Conservation (phyloP, 2,888 invertebrate genomes). For the Stenodera caucasica region DNA sequence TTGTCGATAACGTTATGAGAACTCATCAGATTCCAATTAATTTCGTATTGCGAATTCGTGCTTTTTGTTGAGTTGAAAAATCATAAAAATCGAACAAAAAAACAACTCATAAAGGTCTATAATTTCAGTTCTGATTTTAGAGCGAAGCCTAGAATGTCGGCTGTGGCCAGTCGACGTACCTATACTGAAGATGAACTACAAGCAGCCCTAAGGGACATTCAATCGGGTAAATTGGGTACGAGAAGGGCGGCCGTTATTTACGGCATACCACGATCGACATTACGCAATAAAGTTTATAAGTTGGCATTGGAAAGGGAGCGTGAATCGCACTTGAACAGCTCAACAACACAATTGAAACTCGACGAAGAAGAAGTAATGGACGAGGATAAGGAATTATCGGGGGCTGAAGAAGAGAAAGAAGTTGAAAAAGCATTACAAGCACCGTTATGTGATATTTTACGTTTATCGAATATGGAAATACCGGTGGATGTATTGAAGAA, state of each 20-base stretch:
- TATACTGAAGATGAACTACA: conserved; percentile 97
- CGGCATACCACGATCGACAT: conserved; percentile 94
- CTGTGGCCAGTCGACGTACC: conserved; percentile 70
- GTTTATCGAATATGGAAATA: conserved; percentile 58
- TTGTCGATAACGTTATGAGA: background rate
- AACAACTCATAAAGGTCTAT: conserved; percentile 35
- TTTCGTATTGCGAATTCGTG: too few relatives aligned
- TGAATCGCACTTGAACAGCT: conserved; percentile 62
- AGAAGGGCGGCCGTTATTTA: conserved; percentile 93
- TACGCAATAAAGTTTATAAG: conserved; percentile 94
- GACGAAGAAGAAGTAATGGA: conserved; percentile 61
- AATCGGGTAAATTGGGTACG: conserved; percentile 89
- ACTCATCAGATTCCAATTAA: conserved; percentile 2
- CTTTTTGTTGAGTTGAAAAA: background rate
- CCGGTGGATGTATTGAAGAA: conserved; percentile 59
- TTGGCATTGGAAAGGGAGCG: conserved; percentile 71
- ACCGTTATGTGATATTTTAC: conserved; percentile 50
- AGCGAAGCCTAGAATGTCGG: conserved; percentile 69
- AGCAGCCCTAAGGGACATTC: conserved; percentile 91
- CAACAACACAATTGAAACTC: conserved; percentile 46
- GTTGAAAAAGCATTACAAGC: conserved; percentile 62
- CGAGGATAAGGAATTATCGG: conserved; percentile 63
- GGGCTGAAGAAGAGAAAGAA: conserved; percentile 64
- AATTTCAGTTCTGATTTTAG: conserved; percentile 62
- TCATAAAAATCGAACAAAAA: background rate